Base-by-base conservation (phyloP, 2,113 vertebrate genomes). In the Osmerus eperlanus region DNA sequence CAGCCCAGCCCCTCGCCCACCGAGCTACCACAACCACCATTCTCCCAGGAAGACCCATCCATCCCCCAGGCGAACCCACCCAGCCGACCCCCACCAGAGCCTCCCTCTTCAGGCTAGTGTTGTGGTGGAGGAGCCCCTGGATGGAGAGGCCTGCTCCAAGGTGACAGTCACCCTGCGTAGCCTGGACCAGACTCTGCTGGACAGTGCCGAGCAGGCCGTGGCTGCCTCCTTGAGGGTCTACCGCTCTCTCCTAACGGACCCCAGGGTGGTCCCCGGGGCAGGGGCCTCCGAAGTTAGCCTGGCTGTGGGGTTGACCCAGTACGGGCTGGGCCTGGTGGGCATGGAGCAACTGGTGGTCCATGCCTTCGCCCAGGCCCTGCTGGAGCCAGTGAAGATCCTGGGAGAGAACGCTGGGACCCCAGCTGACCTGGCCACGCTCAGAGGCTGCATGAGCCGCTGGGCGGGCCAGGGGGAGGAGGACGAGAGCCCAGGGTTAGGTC, bases 21-120 rank as follows among this genome's bases (percentile, higher is more conserved):
- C 55, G 7, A 47, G 41, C 55, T 56, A 28, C 28, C 67, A 65
- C n/a, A 61, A 53, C 28, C 72, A 70, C 59, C 63, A 21, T 47
- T 61, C 65, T 59, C 68, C 64, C 68, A 92, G 41, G 0, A 86
- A 90, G 68, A 91, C 16, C 55, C 55, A 56, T 19, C 55, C 55
- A 54, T 55, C 25, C 16, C 6, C 61, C 61, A 63, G 61, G 12
- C 25, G 2, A 14, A 32, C 13, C 28, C 6, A 32, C 12, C 23
- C 61, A 12, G 28, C 12, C 21, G 14, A 32, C 23, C 61, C 25
- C 13, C 28, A 11, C 15, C 25, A 12, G 15, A 63, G 18, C 15
- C 63, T 47, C 32, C 63, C 63, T 41, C 63, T 36, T 8, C 66
- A 66, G 61, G 61, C 73, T 16, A 63, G 19, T n/a, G 18, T 67